Base-by-base conservation (phyloP, 2,888 invertebrate species). In the Euzophera pinguis region DNA sequence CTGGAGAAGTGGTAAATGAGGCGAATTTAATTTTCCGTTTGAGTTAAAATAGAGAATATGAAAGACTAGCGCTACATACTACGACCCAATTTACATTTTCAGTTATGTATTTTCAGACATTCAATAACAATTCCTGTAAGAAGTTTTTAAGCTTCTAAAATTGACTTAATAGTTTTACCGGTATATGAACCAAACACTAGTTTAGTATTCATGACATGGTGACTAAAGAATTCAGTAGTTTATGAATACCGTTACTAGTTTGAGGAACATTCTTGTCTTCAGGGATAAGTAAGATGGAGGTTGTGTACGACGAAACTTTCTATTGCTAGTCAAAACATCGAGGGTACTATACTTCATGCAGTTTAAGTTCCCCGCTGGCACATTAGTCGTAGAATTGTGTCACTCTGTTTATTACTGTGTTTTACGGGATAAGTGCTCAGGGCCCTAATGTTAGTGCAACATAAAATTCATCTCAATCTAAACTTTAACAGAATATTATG, bases 341-440 rank as follows among this genome's bases (percentile, higher is more conserved):
- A 55, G 56, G 59, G 62, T 55, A 54, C 59, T 61, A 64, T 65
- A 57, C 52, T 62, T 65, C 56, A 59, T 59, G 53, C 59, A 52
- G 45, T 72, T 72, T 66, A 73, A 63, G 62, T 63, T 66, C 56
- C 71, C 68, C 66, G 53, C 58, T 48, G 67, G 67, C 59, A 63
- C 67, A 64, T 64, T 71, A 69, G 62, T 60, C 61, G 56, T 56
- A 56, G 58, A 63, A 62, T 53, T 62, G 57, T 61, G 58, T 54
- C 58, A 50, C 43, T 16, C 43, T 51, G 43, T 51, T 51, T 51
- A 51, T 51, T 43, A 45, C 51, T 10, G 43, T 43, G 27, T 51
- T 51, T 51, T 51, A 51, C 27, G 43, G 43, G 42, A 22, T 51
- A 43, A 51, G 51, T 51, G 51, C 43, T 27, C 6, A 17, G 35